These are phyloP conservation scores for Philopotamus ludificatus DNA, from an alignment of 1,140 invertebrate species.

Conservation along the genomic window DNA sequence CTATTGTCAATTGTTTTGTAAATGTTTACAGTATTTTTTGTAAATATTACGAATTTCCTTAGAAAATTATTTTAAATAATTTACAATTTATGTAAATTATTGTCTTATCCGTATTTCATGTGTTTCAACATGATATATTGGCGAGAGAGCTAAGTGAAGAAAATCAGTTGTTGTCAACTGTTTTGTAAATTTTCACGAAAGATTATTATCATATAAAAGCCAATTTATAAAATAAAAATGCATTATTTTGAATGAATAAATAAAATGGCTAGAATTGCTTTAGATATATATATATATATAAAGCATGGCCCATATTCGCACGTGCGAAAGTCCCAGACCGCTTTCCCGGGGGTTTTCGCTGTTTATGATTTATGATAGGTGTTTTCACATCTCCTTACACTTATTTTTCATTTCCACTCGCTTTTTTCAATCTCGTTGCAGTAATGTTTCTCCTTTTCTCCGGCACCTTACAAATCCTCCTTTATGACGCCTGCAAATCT, in stretches of 20 bases:
- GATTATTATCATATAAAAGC: background rate
- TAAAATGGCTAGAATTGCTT: background rate
- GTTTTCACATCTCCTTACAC: constrained; percentile 41
- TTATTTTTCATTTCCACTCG: constrained; percentile 39
- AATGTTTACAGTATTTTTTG: too few species aligned
- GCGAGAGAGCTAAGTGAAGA: too few species aligned
- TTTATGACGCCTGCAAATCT: constrained; percentile 37
- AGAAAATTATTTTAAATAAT: too few species aligned
- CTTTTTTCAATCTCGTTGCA: constrained; percentile 35
- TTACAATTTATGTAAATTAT: too few species aligned
- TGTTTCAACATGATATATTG: too few species aligned
- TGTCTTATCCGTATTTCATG: too few species aligned
- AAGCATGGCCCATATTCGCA: too few species aligned
- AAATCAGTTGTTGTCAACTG: too few species aligned
- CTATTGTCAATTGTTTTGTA: too few species aligned
- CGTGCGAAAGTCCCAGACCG: background rate
- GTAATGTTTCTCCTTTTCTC: constrained; percentile 32
- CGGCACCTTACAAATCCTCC: constrained; percentile 38
- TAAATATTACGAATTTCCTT: too few species aligned
- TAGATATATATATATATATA: background rate
- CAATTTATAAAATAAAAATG: background rate
- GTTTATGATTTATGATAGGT: constrained; percentile 39
- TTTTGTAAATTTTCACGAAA: background rate
- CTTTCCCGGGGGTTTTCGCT: background rate
- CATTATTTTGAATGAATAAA: background rate